Conservation (phyloP, 2,888 invertebrate species). For the Acrobeloides nanus region DNA sequence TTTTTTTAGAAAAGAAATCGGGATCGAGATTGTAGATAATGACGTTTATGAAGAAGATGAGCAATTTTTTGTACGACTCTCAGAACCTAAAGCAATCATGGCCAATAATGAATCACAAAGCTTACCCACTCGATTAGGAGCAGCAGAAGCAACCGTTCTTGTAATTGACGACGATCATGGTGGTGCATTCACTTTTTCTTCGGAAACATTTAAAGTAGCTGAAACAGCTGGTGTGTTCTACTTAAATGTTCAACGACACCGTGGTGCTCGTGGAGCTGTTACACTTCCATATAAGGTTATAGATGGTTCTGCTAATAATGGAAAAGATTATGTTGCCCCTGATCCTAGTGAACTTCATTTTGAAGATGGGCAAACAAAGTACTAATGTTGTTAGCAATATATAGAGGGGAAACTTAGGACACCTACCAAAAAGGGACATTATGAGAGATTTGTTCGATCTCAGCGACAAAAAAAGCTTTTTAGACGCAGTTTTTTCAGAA, state of each 20-base stretch:
- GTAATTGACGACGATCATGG: slow-evolving; percentile 98
- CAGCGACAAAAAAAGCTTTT: too few relatives aligned
- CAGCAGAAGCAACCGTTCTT: slow-evolving; percentile 88
- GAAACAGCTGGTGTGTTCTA: slow-evolving; percentile 60
- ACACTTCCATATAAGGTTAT: slow-evolving; percentile 78
- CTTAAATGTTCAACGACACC: slow-evolving; percentile 21
- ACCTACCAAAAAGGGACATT: too few relatives aligned
- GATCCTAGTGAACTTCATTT: slow-evolving; percentile 78
- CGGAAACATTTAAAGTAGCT: slow-evolving; percentile 64
- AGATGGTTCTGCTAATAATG: slow-evolving; percentile 71
- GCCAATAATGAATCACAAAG: slow-evolving; percentile 22
- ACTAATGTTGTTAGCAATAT: too few relatives aligned
- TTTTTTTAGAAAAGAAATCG: slow-evolving; percentile 23
- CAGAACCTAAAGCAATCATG: slow-evolving; percentile 53
- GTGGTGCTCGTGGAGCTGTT: slow-evolving; percentile 86
- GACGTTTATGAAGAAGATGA: slow-evolving; percentile 96
- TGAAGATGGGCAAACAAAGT: slow-evolving; percentile 90
- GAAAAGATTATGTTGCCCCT: slow-evolving; percentile 75
- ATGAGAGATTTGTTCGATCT: too few relatives aligned
- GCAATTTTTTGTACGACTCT: slow-evolving; percentile 58
- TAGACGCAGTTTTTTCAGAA: too few relatives aligned
- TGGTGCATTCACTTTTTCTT: slow-evolving; percentile 85
- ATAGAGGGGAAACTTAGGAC: too few relatives aligned
- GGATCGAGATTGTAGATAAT: slow-evolving; percentile 87
- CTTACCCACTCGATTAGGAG: slow-evolving; percentile 64